phyloP scores from a whole-genome alignment of 1,140 invertebrate species.

The Neodiprion pinetum region DNA sequence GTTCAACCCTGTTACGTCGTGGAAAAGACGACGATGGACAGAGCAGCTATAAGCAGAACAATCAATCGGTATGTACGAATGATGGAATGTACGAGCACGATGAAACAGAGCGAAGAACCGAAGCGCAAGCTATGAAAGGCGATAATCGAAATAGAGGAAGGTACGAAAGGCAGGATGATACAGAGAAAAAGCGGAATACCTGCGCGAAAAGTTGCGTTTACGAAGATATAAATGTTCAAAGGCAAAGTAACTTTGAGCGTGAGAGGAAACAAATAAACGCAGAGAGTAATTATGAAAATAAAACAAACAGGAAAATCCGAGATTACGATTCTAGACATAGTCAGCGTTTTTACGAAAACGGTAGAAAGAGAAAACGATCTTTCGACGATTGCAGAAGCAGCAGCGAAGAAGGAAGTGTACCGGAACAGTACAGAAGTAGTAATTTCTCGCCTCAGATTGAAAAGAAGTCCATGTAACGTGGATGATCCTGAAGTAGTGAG shows the following conservation, averaged over 20 bases:
- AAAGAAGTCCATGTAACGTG: background rate
- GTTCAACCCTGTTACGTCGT: too few relatives aligned
- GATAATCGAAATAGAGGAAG: too few relatives aligned
- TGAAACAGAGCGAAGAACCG: too few relatives aligned
- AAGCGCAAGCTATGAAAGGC: too few relatives aligned
- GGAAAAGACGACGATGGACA: background rate
- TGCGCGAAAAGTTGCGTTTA: too few relatives aligned
- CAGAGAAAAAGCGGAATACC: too few relatives aligned
- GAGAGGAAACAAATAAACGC: background rate
- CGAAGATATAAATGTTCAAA: background rate
- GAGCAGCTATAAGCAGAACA: background rate
- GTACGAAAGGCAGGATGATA: too few relatives aligned
- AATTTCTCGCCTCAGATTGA: constrained; percentile 19
- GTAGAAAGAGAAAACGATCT: constrained; percentile 7
- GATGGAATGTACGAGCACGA: background rate
- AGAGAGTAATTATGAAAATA: background rate
- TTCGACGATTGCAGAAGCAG: constrained; percentile 4
- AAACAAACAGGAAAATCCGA: too few relatives aligned
- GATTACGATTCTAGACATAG: too few relatives aligned
- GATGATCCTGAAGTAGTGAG: too few relatives aligned
- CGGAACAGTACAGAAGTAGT: constrained; percentile 37
- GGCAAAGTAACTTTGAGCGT: background rate
- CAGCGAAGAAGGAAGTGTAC: constrained; percentile 37
- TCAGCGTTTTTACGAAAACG: background rate
- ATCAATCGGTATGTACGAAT: background rate